phyloP scores from a whole-genome alignment of 1,140 invertebrate genomes.

The Acromyrmex charruanus region DNA sequence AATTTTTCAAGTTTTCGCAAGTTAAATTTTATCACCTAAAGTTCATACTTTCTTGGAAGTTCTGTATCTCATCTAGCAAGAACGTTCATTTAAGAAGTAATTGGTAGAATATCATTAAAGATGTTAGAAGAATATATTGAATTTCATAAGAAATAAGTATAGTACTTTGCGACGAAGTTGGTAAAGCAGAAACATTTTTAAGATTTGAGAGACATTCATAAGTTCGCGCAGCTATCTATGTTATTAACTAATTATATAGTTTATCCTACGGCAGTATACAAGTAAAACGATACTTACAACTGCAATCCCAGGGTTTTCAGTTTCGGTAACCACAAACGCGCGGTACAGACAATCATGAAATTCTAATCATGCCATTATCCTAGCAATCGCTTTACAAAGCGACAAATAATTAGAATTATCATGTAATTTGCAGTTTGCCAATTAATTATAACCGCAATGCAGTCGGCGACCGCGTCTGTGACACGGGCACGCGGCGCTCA shows the following conservation, averaged over 20 bases:
- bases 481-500: neutral
- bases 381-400: slow-evolving; percentile 62
- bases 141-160: neutral
- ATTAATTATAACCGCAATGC: slow-evolving; percentile 59
- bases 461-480: slow-evolving; percentile 34
- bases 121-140: neutral
- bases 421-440: slow-evolving; percentile 63
- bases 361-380: slow-evolving; percentile 56
- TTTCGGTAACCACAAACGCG: slow-evolving; percentile 21
- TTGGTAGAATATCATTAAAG: neutral
- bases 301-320: slow-evolving; percentile 19
- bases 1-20: neutral
- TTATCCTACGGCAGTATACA: neutral
- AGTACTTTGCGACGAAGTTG: neutral
- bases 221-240: neutral
- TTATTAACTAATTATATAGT: slow-evolving; percentile 53
- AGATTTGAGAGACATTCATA: neutral
- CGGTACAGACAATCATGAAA: slow-evolving; percentile 56
- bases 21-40: neutral
- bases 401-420: slow-evolving; percentile 64
- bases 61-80: neutral
- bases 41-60: neutral
- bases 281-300: slow-evolving; percentile 40
- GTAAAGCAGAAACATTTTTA: neutral
- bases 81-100: neutral